Conservation (phyloP, 2,797 vertebrate genomes). For the Lophura swinhoii region DNA sequence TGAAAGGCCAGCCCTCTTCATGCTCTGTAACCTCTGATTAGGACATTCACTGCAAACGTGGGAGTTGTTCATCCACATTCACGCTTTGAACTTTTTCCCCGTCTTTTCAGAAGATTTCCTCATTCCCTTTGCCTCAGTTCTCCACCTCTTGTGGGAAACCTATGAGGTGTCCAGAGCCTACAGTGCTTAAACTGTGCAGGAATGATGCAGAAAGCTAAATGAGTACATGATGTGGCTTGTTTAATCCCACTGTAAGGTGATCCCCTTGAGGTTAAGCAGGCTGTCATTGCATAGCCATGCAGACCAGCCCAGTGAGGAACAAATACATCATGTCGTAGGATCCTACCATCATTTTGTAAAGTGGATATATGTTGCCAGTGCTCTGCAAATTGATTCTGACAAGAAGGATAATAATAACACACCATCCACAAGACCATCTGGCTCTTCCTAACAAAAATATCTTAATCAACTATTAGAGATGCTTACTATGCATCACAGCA, state of each 20-base stretch:
- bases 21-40: background rate
- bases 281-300: background rate
- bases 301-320: background rate
- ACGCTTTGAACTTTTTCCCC: background rate
- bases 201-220: background rate
- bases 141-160: background rate
- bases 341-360: background rate
- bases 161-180: background rate
- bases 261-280: rapidly evolving
- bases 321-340: background rate
- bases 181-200: background rate
- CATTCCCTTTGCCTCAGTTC: background rate
- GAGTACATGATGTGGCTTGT: rapidly evolving
- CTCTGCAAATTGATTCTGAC: background rate
- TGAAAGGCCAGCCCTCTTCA: background rate
- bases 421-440: background rate
- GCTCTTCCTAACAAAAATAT: constrained; percentile 47
- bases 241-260: background rate
- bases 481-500: constrained; percentile 49
- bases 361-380: background rate
- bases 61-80: background rate
- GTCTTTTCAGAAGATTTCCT: background rate
- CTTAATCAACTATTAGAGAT: constrained; percentile 67
- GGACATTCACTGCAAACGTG: background rate
- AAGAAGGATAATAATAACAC: background rate